phyloP scores from a whole-genome alignment of 1,140 invertebrate genomes.

The Gonatopus flavifemur region DNA sequence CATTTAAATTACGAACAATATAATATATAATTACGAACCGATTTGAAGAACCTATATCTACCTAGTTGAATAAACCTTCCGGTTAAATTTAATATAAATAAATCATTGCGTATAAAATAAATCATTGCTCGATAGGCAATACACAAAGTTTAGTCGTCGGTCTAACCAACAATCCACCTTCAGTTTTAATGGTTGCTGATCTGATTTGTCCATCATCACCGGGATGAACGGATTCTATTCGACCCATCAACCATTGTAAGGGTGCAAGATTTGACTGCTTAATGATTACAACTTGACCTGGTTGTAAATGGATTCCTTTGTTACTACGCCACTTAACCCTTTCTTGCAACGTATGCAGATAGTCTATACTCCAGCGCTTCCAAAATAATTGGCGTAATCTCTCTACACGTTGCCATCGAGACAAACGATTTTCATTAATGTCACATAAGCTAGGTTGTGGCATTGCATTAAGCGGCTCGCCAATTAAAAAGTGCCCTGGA shows the following conservation, averaged over 20 bases:
- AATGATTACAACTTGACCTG: conserved; percentile 8
- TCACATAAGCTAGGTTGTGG: conserved; percentile 8
- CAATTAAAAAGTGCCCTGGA: conserved; percentile 9
- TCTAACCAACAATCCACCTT: background rate
- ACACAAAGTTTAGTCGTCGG: conserved; percentile 3
- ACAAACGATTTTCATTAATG: conserved; percentile 8
- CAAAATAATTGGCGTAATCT: conserved; percentile 1
- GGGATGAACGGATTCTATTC: conserved; percentile 10
- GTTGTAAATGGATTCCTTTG: background rate
- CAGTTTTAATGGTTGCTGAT: conserved; percentile 3
- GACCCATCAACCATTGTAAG: conserved; percentile 8
- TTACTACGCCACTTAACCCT: conserved; percentile 21
- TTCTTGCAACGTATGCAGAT: conserved; percentile 21
- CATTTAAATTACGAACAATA: too few species aligned
- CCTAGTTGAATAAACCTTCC: too few species aligned
- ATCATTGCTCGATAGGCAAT: too few species aligned
- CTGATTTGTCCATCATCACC: conserved; percentile 3
- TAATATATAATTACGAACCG: too few species aligned
- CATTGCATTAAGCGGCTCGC: conserved; percentile 3
- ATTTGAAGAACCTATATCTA: too few species aligned
- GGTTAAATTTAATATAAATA: too few species aligned
- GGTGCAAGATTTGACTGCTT: conserved; percentile 9
- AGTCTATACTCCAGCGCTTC: conserved; percentile 4
- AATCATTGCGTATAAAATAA: too few species aligned
- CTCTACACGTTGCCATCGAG: conserved; percentile 28